Evolutionary conservation across 2,113 vertebrate genomes (phyloP).

Genomic region (Melanocharis versteri): DNA sequence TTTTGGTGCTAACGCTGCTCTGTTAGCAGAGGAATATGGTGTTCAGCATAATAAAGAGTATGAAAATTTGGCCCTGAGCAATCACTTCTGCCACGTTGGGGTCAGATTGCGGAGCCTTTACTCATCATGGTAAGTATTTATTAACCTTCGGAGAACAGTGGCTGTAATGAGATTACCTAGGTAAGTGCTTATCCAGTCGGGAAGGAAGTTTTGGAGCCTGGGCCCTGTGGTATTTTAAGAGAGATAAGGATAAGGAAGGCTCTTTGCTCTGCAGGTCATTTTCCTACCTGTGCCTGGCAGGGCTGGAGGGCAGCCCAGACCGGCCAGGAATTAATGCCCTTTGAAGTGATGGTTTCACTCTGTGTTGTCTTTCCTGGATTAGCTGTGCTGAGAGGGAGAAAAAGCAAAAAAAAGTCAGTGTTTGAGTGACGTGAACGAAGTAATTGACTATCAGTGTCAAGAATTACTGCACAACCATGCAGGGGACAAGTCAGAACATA

Average conservation of each 20-base stretch:
- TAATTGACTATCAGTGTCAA: conserved; percentile 47
- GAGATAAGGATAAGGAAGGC: neutral
- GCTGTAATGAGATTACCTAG: conserved; percentile 40
- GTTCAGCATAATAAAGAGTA: neutral
- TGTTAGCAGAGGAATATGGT: neutral
- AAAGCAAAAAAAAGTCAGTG: neutral
- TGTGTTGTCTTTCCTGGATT: neutral
- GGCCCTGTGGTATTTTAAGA: neutral
- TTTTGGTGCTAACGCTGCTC: neutral
- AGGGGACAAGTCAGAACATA: conserved; percentile 56
- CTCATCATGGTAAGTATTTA: conserved; percentile 46
- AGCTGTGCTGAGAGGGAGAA: neutral
- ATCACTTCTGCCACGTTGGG: neutral
- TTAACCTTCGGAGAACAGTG: conserved; percentile 29
- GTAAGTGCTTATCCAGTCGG: neutral
- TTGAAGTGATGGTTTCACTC: neutral
- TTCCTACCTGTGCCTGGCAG: neutral
- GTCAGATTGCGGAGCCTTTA: conserved; percentile 45
- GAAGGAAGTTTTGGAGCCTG: neutral
- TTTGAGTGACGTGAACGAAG: conserved; percentile 30
- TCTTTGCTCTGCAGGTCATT: neutral
- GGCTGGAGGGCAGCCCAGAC: neutral
- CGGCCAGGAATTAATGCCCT: neutral
- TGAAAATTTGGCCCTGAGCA: conserved; percentile 38
- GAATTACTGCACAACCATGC: conserved; percentile 20